Conservation (phyloP, 1,140 invertebrate species). For the Dermatophagoides farinae region DNA sequence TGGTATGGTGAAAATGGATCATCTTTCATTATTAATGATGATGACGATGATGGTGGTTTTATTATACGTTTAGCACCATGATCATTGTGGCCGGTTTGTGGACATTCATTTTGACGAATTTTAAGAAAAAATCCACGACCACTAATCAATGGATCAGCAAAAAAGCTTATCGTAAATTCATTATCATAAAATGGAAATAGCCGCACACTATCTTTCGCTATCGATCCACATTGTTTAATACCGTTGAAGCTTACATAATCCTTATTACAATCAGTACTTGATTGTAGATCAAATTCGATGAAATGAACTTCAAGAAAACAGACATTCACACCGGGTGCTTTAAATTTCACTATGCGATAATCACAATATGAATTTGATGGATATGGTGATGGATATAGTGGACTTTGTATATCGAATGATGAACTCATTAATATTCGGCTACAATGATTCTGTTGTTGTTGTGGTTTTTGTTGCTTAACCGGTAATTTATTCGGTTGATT, state of each 20-base stretch:
- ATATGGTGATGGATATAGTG: conserved; percentile 18
- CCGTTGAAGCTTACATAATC: conserved; percentile 20
- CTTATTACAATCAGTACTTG: conserved; percentile 8
- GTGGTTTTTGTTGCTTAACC: background rate
- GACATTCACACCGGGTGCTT: conserved; percentile 2
- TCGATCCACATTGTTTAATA: conserved; percentile 16
- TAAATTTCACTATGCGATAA: conserved; percentile 6
- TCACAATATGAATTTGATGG: conserved; percentile 15
- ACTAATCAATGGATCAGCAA: background rate
- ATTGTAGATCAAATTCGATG: conserved; percentile 17
- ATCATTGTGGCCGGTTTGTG: background rate
- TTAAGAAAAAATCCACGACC: conserved; percentile 6
- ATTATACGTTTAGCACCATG: background rate
- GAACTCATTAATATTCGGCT: background rate
- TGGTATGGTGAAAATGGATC: background rate
- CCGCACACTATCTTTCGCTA: background rate
- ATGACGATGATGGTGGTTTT: background rate
- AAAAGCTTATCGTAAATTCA: conserved; percentile 11
- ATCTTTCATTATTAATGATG: background rate
- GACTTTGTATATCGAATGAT: conserved; percentile 16
- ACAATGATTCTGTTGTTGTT: background rate
- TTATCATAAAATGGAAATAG: conserved; percentile 10
- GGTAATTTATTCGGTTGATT: background rate
- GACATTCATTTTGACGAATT: conserved; percentile 14
- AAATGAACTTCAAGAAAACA: conserved; percentile 19